phyloP scores from a whole-genome alignment of 2,888 invertebrate genomes.

The Phalera bucephala region DNA sequence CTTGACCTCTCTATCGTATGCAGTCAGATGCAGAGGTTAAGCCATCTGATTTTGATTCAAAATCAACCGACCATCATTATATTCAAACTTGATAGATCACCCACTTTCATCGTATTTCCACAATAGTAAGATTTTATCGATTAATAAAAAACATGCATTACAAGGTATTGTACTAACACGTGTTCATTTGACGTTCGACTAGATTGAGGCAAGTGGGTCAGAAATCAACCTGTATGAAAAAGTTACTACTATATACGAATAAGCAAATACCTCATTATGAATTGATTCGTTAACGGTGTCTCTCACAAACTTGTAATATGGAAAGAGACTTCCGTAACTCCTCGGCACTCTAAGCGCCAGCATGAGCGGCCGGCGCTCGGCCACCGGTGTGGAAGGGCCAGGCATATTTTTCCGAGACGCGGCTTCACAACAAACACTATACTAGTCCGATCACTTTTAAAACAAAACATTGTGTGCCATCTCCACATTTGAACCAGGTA shows the following conservation, averaged over 20 bases:
- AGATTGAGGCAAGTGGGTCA: background rate
- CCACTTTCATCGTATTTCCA: too few species aligned
- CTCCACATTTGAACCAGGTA: slow-evolving; percentile 47
- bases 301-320: slow-evolving; percentile 84
- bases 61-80: too few species aligned
- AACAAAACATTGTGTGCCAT: slow-evolving; percentile 55
- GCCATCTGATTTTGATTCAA: too few species aligned
- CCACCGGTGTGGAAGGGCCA: slow-evolving; percentile 48
- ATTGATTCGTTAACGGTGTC: slow-evolving; percentile 65
- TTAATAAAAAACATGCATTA: too few species aligned
- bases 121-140: too few species aligned
- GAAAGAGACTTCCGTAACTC: slow-evolving; percentile 84
- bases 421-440: slow-evolving; percentile 40
- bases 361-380: slow-evolving; percentile 68
- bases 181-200: background rate
- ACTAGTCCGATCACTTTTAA: slow-evolving; percentile 49
- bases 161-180: too few species aligned
- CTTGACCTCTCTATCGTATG: too few species aligned
- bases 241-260: too few species aligned
- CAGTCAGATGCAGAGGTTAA: too few species aligned
- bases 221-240: background rate
- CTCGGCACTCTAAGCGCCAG: slow-evolving; percentile 69
- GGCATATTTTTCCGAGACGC: slow-evolving; percentile 51
- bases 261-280: slow-evolving; percentile 65
- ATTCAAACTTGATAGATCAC: too few species aligned